Evolutionary conservation across 2,113 vertebrate species (phyloP), one percentile per base, ranked within the genome.

Genomic region (Manacus vitellinus): DNA sequence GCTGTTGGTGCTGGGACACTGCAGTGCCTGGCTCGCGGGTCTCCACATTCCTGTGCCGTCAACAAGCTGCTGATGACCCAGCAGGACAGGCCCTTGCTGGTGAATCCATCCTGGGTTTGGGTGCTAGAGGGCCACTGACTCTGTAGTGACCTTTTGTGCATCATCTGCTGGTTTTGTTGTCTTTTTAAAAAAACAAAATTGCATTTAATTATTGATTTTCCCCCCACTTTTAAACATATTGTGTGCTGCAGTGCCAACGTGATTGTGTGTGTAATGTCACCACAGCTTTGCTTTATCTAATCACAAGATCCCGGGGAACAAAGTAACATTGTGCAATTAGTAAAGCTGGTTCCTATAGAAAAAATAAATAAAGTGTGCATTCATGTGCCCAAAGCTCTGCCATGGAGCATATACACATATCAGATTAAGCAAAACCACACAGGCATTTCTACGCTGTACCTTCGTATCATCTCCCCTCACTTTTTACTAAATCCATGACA

Each of bases 361-460:
- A 79, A 81, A 74, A 54, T n/a, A 41, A 76, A 31, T 25, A 39
- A 67, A 77, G 4, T 13, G 13, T 49, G 14, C 71, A 49, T 83
- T 85, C 52, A 19, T 41, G 18, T 62, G 11, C 72, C 31, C 67
- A 65, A 47, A 92, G 24, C 11, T 41, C 21, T 74, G 68, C 67
- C n/a, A 47, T 0, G 0, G 68, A 77, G 8, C 54, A 23, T 6
- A 47, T 5, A 12, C 7, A 10, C 8, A 28, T 1, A 6, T 27
- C 41, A 31, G 30, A 43, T 33, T 46, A 25, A 75, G 49, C 46
- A n/a, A 28, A 89, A 51, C 25, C n/a, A 27, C 84, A 82, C 23
- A 43, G 21, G 20, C 22, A 61, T 72, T 92, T 68, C 67, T 16
- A 33, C 35, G 12, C 31, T 58, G 31, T 25, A 81, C 16, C 49